phyloP scores from a whole-genome alignment of 2,888 invertebrate species.

The Halictus ligatus region DNA sequence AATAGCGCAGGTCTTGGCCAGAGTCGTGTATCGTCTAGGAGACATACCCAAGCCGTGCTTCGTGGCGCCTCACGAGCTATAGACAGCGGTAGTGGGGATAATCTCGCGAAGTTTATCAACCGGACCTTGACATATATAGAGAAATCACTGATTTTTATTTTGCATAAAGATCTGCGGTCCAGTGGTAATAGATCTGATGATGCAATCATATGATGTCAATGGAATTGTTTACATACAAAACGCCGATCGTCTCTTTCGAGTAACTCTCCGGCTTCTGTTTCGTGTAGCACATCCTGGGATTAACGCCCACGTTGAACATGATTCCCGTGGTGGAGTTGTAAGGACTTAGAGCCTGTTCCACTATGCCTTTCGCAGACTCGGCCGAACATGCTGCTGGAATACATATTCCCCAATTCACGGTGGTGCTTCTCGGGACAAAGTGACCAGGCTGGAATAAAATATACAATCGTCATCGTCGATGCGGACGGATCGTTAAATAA shows the following conservation, averaged over 20 bases:
- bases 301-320: slow-evolving; percentile 86
- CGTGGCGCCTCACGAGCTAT: too few relatives aligned
- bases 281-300: slow-evolving; percentile 87
- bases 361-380: slow-evolving; percentile 86
- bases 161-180: too few relatives aligned
- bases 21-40: too few relatives aligned
- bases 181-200: too few relatives aligned
- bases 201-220: background rate
- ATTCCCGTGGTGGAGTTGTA: slow-evolving; percentile 87
- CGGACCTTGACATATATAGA: too few relatives aligned
- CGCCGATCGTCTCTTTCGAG: slow-evolving; percentile 84
- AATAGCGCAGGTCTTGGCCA: too few relatives aligned
- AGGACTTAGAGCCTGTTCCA: slow-evolving; percentile 87
- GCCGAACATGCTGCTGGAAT: slow-evolving; percentile 88
- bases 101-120: too few relatives aligned
- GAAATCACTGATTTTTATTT: too few relatives aligned
- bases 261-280: slow-evolving; percentile 81
- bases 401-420: slow-evolving; percentile 90
- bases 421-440: slow-evolving; percentile 90
- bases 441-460: slow-evolving; percentile 87
- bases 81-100: too few relatives aligned
- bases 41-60: too few relatives aligned
- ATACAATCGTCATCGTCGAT: background rate
- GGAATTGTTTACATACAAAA: slow-evolving; percentile 82
- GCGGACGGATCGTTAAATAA: background rate